phyloP scores from a whole-genome alignment of 2,113 vertebrate species.

The Campylomormyrus tamandua region DNA sequence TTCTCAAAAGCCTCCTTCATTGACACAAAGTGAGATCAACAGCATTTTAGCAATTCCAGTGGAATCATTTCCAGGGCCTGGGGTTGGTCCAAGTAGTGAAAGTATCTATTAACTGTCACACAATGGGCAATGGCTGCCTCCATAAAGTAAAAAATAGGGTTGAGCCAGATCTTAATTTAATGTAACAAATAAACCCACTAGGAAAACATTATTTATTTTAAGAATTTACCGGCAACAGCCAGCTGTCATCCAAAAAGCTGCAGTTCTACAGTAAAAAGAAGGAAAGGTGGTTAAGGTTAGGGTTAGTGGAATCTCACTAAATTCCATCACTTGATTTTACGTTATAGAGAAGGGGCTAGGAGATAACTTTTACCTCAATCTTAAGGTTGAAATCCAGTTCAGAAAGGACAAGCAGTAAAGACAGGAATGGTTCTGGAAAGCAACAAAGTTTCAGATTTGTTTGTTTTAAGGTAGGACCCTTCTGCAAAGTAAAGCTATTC shows the following conservation, averaged over 20 bases:
- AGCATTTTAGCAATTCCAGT: neutral
- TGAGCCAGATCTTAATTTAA: neutral
- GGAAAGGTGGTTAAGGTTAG: neutral
- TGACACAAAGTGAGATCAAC: neutral
- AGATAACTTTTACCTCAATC: constrained; percentile 56
- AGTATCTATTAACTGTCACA: constrained; percentile 3
- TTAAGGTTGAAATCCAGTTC: constrained; percentile 69
- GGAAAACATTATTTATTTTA: neutral
- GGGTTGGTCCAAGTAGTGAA: neutral
- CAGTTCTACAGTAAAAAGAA: constrained; percentile 57
- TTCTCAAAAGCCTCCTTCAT: neutral
- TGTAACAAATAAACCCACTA: neutral
- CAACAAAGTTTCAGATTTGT: neutral
- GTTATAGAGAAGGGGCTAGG: neutral
- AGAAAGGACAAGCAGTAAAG: constrained; percentile 61
- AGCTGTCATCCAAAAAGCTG: constrained; percentile 76
- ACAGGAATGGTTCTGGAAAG: constrained; percentile 67
- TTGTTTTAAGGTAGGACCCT: neutral
- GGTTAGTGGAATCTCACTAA: neutral
- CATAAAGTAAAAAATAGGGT: neutral
- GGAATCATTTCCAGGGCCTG: neutral
- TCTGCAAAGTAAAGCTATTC: neutral
- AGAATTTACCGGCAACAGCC: constrained; percentile 64
- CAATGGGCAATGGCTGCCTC: neutral
- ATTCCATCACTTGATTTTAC: neutral